Evolutionary conservation across 2,888 invertebrate genomes (phyloP).

Genomic region (Hydriomena furcata): DNA sequence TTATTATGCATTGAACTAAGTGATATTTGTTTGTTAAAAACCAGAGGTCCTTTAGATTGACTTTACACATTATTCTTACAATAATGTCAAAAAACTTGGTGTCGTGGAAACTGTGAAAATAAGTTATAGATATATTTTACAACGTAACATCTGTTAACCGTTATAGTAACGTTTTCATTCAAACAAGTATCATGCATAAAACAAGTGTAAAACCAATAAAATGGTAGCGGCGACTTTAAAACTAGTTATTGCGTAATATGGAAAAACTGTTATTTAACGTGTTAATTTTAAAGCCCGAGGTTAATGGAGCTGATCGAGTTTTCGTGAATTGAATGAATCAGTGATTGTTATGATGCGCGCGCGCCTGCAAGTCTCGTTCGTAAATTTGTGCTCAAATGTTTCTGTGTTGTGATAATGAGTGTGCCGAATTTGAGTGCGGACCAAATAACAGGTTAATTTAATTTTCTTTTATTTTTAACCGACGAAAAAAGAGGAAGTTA

Average conservation of each 20-base stretch:
- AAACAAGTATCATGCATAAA: conserved; percentile 33
- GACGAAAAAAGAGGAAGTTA: too few relatives aligned
- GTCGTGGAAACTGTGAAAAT: conserved; percentile 43
- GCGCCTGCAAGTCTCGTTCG: conserved; percentile 51
- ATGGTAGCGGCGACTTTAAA: conserved; percentile 29
- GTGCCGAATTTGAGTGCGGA: conserved; percentile 76
- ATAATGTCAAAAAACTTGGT: conserved; percentile 16
- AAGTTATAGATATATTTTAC: conserved; percentile 39
- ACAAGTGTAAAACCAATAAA: conserved; percentile 36
- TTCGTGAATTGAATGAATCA: conserved; percentile 67
- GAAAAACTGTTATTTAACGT: conserved; percentile 41
- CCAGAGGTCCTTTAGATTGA: too few relatives aligned
- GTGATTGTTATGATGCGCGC: conserved; percentile 62
- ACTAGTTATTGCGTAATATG: conserved; percentile 34
- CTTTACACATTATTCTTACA: too few relatives aligned
- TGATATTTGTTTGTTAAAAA: too few relatives aligned
- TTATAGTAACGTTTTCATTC: conserved; percentile 32
- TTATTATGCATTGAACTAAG: too few relatives aligned
- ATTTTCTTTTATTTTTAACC: conserved; percentile 22
- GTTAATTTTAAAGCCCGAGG: conserved; percentile 63
- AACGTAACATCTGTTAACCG: conserved; percentile 38
- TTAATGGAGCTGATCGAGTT: conserved; percentile 61
- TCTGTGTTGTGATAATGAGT: conserved; percentile 57
- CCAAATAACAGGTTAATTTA: conserved; percentile 79
- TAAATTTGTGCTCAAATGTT: conserved; percentile 45